Conservation (phyloP, 2,888 invertebrate genomes). For the Chalcosyrphus nemorum region DNA sequence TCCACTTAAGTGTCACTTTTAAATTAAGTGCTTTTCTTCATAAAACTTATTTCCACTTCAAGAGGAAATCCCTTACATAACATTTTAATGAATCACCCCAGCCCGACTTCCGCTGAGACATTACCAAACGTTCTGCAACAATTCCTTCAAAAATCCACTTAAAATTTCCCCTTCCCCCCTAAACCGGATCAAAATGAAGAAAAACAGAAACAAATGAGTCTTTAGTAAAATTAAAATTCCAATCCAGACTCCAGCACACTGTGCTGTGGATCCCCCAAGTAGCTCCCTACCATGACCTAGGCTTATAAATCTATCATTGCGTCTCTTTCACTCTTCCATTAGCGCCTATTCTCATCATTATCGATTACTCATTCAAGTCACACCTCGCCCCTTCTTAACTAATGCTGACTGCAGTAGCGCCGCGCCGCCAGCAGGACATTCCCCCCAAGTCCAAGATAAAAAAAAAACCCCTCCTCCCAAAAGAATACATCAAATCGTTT, state of each 20-base stretch:
- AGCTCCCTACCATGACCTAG: slow-evolving; percentile 58
- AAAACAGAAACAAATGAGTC: slow-evolving; percentile 4
- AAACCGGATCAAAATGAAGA: slow-evolving; percentile 23
- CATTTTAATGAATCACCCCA: not conserved
- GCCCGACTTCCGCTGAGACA: not conserved
- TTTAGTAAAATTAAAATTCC: slow-evolving; percentile 44
- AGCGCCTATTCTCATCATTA: not conserved
- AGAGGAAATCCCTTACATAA: not conserved
- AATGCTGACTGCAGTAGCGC: not conserved
- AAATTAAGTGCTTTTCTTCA: too few species aligned
- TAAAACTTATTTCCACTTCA: too few species aligned
- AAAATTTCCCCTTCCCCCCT: not conserved
- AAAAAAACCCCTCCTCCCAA: slow-evolving; percentile 5
- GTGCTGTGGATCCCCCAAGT: slow-evolving; percentile 40
- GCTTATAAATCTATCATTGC: slow-evolving; percentile 22
- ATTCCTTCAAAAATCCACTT: not conserved
- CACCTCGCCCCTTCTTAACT: slow-evolving; percentile 21
- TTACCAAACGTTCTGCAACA: not conserved
- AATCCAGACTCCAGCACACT: not conserved
- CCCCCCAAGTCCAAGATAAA: slow-evolving; percentile 19
- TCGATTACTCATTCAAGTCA: slow-evolving; percentile 52
- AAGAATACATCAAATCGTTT: not conserved
- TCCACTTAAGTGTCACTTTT: too few species aligned
- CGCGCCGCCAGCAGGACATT: slow-evolving; percentile 37
- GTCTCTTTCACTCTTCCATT: slow-evolving; percentile 14